These are phyloP conservation scores for Andrena marginata DNA, from an alignment of 2,888 invertebrate genomes.

Conservation along the genomic window DNA sequence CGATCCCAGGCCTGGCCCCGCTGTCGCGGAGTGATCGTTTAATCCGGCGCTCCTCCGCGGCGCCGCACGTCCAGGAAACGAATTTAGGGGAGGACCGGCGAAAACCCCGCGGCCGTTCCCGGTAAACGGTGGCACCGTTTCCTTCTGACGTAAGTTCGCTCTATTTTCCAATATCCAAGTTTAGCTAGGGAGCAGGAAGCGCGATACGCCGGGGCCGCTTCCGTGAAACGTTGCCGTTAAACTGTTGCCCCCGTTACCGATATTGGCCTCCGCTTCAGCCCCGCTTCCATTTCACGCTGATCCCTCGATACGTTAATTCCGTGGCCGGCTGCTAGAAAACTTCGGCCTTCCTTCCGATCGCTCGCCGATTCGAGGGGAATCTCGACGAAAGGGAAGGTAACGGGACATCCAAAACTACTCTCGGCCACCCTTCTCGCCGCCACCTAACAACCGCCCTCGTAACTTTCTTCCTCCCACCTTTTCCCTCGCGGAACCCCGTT, in stretches of 20 bases:
- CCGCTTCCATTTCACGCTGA: conserved; percentile 22
- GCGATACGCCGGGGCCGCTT: conserved; percentile 27
- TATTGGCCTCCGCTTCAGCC: conserved; percentile 11
- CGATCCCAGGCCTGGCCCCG: neutral
- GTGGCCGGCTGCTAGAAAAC: neutral
- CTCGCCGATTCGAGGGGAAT: conserved; percentile 40
- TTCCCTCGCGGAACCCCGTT: conserved; percentile 40
- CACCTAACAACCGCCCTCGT: conserved; percentile 51
- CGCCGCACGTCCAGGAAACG: conserved; percentile 1
- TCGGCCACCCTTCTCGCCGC: conserved; percentile 10
- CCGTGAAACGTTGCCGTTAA: conserved; percentile 40
- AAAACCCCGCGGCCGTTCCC: conserved; percentile 19
- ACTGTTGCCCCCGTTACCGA: conserved; percentile 34
- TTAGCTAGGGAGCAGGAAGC: conserved; percentile 15
- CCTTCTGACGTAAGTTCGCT: conserved; percentile 41
- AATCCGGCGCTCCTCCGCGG: conserved; percentile 6
- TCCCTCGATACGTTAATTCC: conserved; percentile 16
- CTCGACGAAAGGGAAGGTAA: conserved; percentile 49
- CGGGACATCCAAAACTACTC: conserved; percentile 65
- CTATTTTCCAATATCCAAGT: conserved; percentile 53
- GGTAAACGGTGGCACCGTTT: conserved; percentile 35
- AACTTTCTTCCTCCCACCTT: conserved; percentile 55
- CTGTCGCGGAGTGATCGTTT: conserved; percentile 13
- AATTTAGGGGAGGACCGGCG: conserved; percentile 5
- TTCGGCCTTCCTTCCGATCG: conserved; percentile 37